Evolutionary conservation across 1,140 invertebrate species (phyloP), one percentile per base, ranked within the genome.

Genomic region (Eurosta solidaginis): DNA sequence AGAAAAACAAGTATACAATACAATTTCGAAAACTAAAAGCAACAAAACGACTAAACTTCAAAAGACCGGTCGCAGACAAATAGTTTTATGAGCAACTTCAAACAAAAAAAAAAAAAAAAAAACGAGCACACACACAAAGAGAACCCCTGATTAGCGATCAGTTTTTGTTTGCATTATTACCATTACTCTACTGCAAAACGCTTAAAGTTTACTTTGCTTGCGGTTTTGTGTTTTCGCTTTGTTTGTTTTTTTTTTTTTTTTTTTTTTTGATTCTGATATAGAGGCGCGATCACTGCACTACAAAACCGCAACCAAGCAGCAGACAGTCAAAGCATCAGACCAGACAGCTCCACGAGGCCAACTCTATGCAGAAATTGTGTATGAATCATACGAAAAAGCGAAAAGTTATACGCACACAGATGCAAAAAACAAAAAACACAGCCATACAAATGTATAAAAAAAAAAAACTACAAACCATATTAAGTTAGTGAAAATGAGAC

Each of bases 401-500:
- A 42, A 22, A 68, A 68, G 3, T 5, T n/a, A 10, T 27, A 1
- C 14, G 40, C 12, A 17, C 17, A 40, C n/a, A 54, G 10, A 40
- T 9, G 12, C 6, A 22, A 10, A 68, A 17, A 27, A 5, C 17
- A 54, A 4, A n/a, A 14, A 33, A 29, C 33, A 17, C 4, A 59
- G 27, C 5, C 29, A 14, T 36, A 27, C 3, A 33, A 6, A 17
- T 54, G 7, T 54, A 12, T 54, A 47, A 47, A 59, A 10, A 33
- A 59, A 33, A 59, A 7, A 9, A 17, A 22, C n/a, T n/a, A n/a
- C n/a, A n/a, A n/a, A n/a, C n/a, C 27, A 59, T 59, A 59, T 59
- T 59, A 33, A 59, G 27, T 36, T 59, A 17, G 54, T 59, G 54
- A 22, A 77, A 77, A 77, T 52, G 29, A 68, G 44, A 33, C 27